Percentiles rank a stretch among this genome's conserved stretches.
These are phyloP conservation scores for Chelonus insularis DNA, from an alignment of 1,140 invertebrate species.

Conservation along the genomic window DNA sequence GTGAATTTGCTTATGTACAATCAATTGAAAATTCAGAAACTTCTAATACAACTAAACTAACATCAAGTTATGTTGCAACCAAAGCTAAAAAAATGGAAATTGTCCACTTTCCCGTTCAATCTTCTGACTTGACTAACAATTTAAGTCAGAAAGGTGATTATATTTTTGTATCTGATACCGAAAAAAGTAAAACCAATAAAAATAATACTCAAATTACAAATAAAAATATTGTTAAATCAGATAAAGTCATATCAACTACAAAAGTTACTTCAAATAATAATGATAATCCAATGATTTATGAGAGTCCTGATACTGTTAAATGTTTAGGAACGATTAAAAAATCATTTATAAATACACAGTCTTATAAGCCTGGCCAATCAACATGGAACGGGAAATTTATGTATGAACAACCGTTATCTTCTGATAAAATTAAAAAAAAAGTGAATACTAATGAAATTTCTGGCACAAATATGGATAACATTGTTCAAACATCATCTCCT, in stretches of 20 bases:
- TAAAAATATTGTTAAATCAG: not conserved
- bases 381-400: constrained; percentile 61
- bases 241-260: not conserved
- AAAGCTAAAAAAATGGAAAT: too few relatives aligned
- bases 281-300: not conserved
- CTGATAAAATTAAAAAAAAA: too few relatives aligned
- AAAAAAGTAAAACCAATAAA: not conserved
- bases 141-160: too few relatives aligned
- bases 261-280: not conserved
- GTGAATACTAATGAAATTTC: too few relatives aligned
- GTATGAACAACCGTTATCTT: constrained; percentile 52
- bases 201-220: not conserved
- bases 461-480: too few relatives aligned
- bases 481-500: too few relatives aligned
- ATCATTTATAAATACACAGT: constrained; percentile 11
- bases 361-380: constrained; percentile 52
- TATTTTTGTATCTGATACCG: not conserved
- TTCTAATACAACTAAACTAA: not conserved
- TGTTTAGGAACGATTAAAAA: constrained; percentile 6
- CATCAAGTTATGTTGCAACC: too few relatives aligned
- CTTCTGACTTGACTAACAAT: too few relatives aligned
- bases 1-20: constrained; percentile 25
- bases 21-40: constrained; percentile 8
- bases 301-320: constrained; percentile 23
- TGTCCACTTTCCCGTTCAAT: too few relatives aligned